These are phyloP conservation scores for Cyphomyrus plagiostoma DNA, from an alignment of 2,113 vertebrate species.

Conservation along the genomic window DNA sequence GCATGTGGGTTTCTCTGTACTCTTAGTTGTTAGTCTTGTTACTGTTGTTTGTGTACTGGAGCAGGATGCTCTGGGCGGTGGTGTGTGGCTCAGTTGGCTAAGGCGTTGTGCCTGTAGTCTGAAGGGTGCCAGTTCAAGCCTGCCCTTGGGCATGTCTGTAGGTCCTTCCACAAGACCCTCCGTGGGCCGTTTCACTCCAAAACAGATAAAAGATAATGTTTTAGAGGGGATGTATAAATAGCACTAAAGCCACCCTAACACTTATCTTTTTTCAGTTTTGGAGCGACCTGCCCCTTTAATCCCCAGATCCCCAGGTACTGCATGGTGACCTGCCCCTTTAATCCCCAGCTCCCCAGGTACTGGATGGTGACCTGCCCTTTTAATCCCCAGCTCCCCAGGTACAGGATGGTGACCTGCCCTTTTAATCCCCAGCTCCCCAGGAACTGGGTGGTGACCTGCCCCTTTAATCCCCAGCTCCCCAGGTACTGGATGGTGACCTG, in stretches of 20 bases:
- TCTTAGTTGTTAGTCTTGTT: not conserved
- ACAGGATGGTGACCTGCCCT: too few relatives aligned
- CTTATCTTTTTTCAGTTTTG: not conserved
- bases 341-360: too few relatives aligned
- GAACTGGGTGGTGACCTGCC: too few relatives aligned
- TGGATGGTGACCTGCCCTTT: too few relatives aligned
- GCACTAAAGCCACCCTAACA: not conserved
- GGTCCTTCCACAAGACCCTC: not conserved
- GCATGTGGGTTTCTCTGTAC: not conserved
- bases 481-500: too few relatives aligned
- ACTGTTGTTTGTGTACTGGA: not conserved
- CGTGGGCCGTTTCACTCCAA: not conserved
- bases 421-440: too few relatives aligned
- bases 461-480: too few relatives aligned
- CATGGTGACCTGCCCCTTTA: not conserved
- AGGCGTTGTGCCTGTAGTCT: not conserved
- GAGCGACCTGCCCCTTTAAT: not conserved
- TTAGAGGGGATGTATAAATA: not conserved
- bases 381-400: too few relatives aligned
- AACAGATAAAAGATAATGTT: not conserved
- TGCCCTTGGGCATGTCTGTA: not conserved
- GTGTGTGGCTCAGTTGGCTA: not conserved
- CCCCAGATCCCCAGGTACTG: not conserved
- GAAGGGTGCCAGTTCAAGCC: not conserved
- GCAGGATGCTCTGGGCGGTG: not conserved